Conservation (phyloP, 2,888 invertebrate species). For the Deilephila porcellus region DNA sequence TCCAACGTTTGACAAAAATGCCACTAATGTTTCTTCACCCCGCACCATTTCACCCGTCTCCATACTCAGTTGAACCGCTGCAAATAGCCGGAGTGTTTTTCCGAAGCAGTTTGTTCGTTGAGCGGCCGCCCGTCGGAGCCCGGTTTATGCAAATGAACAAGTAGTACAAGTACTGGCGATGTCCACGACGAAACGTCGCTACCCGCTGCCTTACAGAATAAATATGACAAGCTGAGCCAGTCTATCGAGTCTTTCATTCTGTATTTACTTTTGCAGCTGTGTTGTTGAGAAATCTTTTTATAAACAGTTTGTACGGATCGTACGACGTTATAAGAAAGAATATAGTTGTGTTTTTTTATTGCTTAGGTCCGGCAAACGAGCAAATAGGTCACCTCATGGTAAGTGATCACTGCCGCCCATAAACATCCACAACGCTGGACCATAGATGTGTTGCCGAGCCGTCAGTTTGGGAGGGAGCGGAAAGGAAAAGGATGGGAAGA, state of each 20-base stretch:
- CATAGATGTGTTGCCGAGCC: too few species aligned
- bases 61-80: not conserved
- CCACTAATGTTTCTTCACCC: not conserved
- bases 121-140: not conserved
- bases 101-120: not conserved
- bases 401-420: too few species aligned
- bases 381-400: too few species aligned
- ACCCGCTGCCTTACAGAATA: not conserved
- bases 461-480: too few species aligned
- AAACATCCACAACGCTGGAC: too few species aligned
- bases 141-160: not conserved
- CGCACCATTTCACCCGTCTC: not conserved
- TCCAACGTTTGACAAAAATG: too few species aligned
- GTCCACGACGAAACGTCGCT: not conserved
- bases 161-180: not conserved
- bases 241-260: not conserved
- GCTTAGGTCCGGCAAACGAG: too few species aligned
- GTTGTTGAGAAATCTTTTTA: not conserved
- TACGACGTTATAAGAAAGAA: not conserved
- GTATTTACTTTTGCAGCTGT: not conserved
- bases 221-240: slow-evolving; percentile 3
- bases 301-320: not conserved
- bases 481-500: too few species aligned
- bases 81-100: slow-evolving; percentile 8
- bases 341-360: not conserved